Evolutionary conservation across 2,113 vertebrate genomes (phyloP).

Genomic region (Scomber scombrus): DNA sequence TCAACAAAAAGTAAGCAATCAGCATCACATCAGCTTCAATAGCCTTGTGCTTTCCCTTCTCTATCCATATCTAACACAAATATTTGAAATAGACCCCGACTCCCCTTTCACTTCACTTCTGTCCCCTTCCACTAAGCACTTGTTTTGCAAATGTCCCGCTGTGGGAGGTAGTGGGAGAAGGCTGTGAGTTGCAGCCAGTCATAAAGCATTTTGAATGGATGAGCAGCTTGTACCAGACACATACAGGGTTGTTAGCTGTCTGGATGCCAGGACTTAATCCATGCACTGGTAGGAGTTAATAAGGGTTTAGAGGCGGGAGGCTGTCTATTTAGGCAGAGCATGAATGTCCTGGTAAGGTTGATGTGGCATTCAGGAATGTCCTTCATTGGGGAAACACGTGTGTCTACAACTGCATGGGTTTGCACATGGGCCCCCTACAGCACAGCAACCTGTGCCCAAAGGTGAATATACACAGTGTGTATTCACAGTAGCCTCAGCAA

Average conservation of each 20-base stretch:
- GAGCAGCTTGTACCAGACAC: constrained; percentile 84
- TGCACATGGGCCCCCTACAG: not conserved
- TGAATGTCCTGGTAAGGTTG: constrained; percentile 51
- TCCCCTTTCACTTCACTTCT: constrained; percentile 14
- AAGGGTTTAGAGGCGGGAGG: constrained; percentile 73
- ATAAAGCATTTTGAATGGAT: constrained; percentile 82
- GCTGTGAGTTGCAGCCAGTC: constrained; percentile 64
- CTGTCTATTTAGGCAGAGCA: constrained; percentile 59
- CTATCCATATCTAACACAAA: constrained; percentile 24
- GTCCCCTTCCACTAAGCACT: constrained; percentile 58
- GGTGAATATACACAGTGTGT: not conserved
- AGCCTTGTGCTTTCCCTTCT: constrained; percentile 11
- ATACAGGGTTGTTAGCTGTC: constrained; percentile 72
- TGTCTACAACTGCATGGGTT: not conserved
- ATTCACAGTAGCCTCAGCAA: not conserved
- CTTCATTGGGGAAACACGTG: constrained; percentile 39
- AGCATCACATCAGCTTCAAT: not conserved
- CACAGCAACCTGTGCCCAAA: not conserved
- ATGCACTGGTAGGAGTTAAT: constrained; percentile 72
- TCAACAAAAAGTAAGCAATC: not conserved
- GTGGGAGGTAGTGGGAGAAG: constrained; percentile 50
- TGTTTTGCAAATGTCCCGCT: constrained; percentile 81
- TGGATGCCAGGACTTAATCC: constrained; percentile 71
- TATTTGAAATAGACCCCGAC: constrained; percentile 36
- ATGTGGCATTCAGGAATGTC: constrained; percentile 63